These are phyloP conservation scores for Corapipo altera DNA, from an alignment of 2,113 vertebrate species.

Conservation along the genomic window DNA sequence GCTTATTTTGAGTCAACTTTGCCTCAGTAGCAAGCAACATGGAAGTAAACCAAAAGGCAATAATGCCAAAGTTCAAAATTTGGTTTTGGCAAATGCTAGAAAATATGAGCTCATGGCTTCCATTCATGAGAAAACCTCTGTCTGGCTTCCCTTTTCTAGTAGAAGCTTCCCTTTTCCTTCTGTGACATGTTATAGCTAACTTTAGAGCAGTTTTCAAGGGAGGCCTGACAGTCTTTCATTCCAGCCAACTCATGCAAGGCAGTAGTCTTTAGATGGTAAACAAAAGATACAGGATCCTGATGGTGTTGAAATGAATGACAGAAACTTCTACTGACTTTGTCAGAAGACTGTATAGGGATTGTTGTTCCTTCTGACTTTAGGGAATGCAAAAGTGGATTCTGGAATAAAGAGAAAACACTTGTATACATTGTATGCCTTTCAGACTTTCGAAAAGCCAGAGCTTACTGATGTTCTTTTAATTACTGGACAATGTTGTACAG, in stretches of 20 bases:
- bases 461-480: conserved; percentile 40
- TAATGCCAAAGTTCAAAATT: neutral
- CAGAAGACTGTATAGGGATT: neutral
- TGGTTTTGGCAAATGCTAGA: neutral
- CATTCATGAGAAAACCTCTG: neutral
- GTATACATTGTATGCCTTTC: neutral
- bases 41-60: neutral
- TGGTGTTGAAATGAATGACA: neutral
- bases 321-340: neutral
- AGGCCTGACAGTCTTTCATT: neutral
- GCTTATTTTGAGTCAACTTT: neutral
- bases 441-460: neutral
- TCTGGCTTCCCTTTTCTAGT: neutral
- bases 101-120: neutral
- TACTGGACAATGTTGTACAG: neutral
- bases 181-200: accelerated
- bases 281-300: neutral
- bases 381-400: conserved; percentile 6
- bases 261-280: neutral
- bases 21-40: neutral
- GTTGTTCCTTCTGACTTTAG: neutral
- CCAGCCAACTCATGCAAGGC: accelerated
- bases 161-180: neutral
- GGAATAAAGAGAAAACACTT: neutral
- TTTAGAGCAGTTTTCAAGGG: neutral